Evolutionary conservation across 2,888 invertebrate genomes (phyloP).

Genomic region (Ariolimax columbianus): DNA sequence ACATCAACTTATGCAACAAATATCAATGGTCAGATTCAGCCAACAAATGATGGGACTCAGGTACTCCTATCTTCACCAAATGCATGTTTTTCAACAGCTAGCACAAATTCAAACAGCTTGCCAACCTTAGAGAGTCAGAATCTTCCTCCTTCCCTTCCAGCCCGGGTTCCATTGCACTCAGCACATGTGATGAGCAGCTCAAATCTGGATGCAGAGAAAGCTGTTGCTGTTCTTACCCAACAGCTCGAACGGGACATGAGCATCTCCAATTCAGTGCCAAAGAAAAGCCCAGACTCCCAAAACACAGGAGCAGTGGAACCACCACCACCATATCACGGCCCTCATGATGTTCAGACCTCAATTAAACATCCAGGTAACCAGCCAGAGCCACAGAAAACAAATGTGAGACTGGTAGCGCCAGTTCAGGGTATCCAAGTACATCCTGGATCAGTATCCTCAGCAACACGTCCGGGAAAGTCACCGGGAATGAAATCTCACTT

Average conservation of each 20-base stretch:
- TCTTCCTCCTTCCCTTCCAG: constrained; percentile 66
- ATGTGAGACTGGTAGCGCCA: constrained; percentile 56
- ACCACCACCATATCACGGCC: constrained; percentile 77
- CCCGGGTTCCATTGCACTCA: constrained; percentile 63
- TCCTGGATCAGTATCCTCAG: constrained; percentile 52
- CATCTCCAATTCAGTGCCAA: constrained; percentile 21
- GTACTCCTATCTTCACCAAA: not conserved
- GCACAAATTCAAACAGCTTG: constrained; percentile 39
- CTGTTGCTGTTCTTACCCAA: constrained; percentile 74
- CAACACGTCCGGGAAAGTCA: constrained; percentile 54
- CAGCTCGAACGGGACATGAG: constrained; percentile 72
- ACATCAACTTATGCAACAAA: constrained; percentile 32
- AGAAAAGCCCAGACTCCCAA: constrained; percentile 25
- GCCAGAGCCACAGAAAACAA: constrained; percentile 55
- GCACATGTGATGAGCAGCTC: constrained; percentile 52
- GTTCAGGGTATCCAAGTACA: constrained; percentile 59
- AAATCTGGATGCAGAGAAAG: constrained; percentile 71
- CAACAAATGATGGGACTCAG: constrained; percentile 24
- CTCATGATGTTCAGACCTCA: constrained; percentile 71
- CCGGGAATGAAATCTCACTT: constrained; percentile 57
- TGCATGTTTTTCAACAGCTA: not conserved
- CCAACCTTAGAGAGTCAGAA: constrained; percentile 58
- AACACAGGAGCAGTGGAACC: constrained; percentile 56
- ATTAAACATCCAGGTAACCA: constrained; percentile 49
- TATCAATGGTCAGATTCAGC: constrained; percentile 9